Evolutionary conservation across 2,888 invertebrate species (phyloP).

Genomic region (Tetramorium bicarinatum): DNA sequence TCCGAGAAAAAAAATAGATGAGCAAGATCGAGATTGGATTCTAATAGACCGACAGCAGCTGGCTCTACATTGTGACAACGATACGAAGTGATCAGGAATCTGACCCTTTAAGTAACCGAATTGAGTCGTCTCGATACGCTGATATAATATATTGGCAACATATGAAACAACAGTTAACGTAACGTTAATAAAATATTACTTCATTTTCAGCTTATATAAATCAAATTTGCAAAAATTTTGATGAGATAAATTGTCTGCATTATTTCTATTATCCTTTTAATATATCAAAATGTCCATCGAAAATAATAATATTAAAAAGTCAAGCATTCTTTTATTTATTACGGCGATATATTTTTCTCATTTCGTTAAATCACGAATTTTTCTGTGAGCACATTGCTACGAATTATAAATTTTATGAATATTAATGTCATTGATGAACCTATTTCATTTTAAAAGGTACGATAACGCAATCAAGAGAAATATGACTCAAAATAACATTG

Average conservation of each 20-base stretch:
- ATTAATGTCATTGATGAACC: background rate
- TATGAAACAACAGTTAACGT: background rate
- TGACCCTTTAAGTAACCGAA: conserved; percentile 50
- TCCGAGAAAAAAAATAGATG: conserved; percentile 61
- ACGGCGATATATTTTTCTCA: background rate
- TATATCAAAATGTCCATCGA: background rate
- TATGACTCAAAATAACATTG: background rate
- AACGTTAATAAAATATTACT: background rate
- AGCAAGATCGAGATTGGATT: conserved; percentile 43
- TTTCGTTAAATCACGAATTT: background rate
- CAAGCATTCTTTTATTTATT: background rate
- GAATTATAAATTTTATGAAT: background rate
- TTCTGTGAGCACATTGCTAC: background rate
- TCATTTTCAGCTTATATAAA: background rate
- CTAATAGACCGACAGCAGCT: conserved; percentile 35
- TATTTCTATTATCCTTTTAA: background rate
- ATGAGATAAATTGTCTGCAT: background rate
- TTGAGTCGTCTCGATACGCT: conserved; percentile 29
- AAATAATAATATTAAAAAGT: background rate
- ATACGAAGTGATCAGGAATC: conserved; percentile 28
- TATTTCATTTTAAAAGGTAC: background rate
- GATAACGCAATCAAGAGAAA: background rate
- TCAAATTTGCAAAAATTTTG: background rate
- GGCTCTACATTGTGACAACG: conserved; percentile 43
- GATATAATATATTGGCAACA: conserved; percentile 6